Evolutionary conservation across 2,888 invertebrate genomes (phyloP), one percentile per base, ranked within the genome.

Genomic region (Ecdyonurus torrentis): DNA sequence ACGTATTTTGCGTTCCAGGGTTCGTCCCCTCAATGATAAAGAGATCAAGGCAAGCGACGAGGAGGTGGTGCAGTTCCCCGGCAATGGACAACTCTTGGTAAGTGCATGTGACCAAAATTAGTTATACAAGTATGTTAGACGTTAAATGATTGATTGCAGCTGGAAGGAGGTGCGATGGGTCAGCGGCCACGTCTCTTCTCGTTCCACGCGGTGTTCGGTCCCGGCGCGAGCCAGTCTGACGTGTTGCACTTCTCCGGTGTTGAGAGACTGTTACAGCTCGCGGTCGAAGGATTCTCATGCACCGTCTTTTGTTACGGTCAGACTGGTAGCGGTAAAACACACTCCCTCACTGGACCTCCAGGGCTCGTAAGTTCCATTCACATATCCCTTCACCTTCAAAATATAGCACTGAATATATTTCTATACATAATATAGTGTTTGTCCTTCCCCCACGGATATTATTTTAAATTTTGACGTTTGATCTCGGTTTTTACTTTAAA

Each of bases 241-340:
- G 83, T 96, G 59, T 78, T 96, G 65, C 89, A 93, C 72, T 91
- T 89, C 76, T 93, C 89, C 0, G 95, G 95, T 1, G 84, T 95
- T 65, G 93, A 91, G 72, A 81, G 90, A 61, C 83, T 96, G 19
- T 84, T 96, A 64, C 91, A 94, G 73, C 94, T 95, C 92, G 90
- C 93, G 1, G 84, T 95, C 52, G 92, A 93, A 72, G 96, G 96
- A 23, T 96, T 93, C 74, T 87, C 90, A 25, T 92, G 93, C 71
- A 96, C 96, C 1, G 90, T 89, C 24, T 91, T 96, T 76, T 96
- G 96, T 72, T 96, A 96, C 75, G 96, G 96, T 1, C 96, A 96
- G 77, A 96, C 96, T 0, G 95, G 96, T 58, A 93, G 93, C 68
- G 96, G 96, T 2, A 96, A 96, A 77, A 96, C 96, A 0, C 94